phyloP scores from a whole-genome alignment of 1,140 invertebrate species.

The Brachionus plicatilis region DNA sequence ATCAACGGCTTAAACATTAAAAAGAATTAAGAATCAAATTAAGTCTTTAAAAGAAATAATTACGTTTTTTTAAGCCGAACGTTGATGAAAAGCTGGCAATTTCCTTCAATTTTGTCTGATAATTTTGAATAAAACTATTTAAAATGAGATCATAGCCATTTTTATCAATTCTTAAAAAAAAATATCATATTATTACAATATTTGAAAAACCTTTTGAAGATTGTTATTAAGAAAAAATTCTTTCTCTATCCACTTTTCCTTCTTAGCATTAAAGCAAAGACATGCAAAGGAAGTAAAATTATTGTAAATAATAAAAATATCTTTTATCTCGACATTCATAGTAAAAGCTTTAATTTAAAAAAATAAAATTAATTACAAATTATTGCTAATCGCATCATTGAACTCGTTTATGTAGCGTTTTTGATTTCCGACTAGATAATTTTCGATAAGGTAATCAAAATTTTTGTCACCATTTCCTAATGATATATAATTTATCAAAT shows the following conservation, averaged over 20 bases:
- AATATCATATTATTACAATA: background rate
- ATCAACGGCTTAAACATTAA: background rate
- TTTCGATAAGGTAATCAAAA: background rate
- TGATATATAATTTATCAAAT: constrained; percentile 14
- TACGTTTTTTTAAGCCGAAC: background rate
- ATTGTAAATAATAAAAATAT: background rate
- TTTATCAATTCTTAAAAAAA: constrained; percentile 24
- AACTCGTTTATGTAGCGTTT: background rate
- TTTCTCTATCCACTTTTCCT: background rate
- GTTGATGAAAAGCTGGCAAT: background rate
- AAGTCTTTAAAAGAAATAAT: background rate
- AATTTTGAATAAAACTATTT: background rate
- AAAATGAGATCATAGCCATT: constrained; percentile 17
- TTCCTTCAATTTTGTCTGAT: background rate
- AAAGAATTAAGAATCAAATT: background rate
- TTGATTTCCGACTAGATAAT: background rate
- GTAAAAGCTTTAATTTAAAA: background rate
- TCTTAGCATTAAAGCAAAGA: background rate
- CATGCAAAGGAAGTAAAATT: background rate
- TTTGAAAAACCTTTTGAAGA: background rate
- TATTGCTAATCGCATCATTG: background rate
- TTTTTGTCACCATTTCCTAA: background rate
- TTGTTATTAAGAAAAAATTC: background rate
- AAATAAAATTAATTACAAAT: constrained; percentile 11
- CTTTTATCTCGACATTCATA: background rate